Evolutionary conservation across 2,797 vertebrate genomes (phyloP).

Genomic region (Myotis daubentonii): DNA sequence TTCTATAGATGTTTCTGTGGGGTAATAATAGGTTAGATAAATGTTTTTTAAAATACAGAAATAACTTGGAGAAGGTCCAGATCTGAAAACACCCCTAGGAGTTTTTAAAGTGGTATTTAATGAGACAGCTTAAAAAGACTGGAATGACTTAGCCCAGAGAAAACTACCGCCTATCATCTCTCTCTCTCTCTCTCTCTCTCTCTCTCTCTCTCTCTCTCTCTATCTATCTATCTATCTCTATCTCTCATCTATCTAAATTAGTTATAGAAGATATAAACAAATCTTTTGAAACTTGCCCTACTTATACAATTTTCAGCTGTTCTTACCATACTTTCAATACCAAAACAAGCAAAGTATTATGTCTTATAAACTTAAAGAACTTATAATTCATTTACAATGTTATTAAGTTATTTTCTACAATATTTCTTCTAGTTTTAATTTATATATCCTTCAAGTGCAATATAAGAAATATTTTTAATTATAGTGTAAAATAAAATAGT

Average conservation of each 20-base stretch:
- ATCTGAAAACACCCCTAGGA: not conserved
- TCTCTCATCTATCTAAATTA: not conserved
- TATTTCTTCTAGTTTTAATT: not conserved
- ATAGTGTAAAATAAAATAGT: not conserved
- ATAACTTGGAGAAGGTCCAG: not conserved
- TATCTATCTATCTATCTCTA: not conserved
- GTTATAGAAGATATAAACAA: not conserved
- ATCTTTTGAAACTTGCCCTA: not conserved
- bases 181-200: not conserved
- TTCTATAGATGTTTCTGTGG: not conserved
- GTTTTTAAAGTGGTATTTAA: conserved; percentile 23
- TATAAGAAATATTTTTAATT: not conserved
- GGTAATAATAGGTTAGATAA: not conserved
- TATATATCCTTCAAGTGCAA: not conserved
- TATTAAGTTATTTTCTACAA: not conserved
- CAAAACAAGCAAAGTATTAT: not conserved
- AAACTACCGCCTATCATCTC: not conserved
- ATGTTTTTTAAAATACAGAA: not conserved
- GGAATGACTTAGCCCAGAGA: not conserved
- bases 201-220: not conserved
- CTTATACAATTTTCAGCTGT: not conserved
- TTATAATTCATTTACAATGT: not conserved
- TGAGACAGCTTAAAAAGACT: conserved; percentile 22
- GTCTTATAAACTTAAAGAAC: not conserved
- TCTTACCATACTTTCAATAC: not conserved